A percentile compares a stretch with the other conserved stretches of the same genome.
phyloP scores from a whole-genome alignment of 23 tunicate genomes.

The Botrylloides violaceus region DNA sequence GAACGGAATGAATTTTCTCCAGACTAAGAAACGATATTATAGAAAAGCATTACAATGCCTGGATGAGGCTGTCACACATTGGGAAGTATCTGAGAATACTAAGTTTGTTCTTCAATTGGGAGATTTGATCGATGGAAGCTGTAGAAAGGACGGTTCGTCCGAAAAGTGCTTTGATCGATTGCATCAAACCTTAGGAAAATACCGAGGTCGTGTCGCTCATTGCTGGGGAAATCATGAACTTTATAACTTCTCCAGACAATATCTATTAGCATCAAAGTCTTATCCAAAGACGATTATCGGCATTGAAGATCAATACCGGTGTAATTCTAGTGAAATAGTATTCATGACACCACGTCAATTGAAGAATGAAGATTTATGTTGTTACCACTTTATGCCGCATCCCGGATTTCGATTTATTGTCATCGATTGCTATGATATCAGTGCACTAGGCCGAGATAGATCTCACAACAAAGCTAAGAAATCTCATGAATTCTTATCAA shows the following conservation, averaged over 20 bases:
- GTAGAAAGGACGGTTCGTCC: background rate
- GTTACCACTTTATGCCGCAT: constrained; percentile 15
- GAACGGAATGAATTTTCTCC: background rate
- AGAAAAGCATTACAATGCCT: constrained; percentile 13
- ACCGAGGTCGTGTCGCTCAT: constrained; percentile 5
- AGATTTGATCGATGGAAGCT: constrained; percentile 13
- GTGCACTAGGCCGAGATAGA: constrained; percentile 2
- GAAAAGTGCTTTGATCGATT: background rate
- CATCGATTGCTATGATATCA: constrained; percentile 19
- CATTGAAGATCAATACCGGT: background rate
- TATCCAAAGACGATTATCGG: background rate
- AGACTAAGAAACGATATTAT: constrained; percentile 6
- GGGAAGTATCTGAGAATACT: background rate
- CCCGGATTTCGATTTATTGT: constrained; percentile 11
- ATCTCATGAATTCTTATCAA: background rate
- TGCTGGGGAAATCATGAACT: constrained; percentile 24
- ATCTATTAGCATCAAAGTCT: background rate
- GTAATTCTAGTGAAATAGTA: background rate
- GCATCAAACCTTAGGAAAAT: background rate
- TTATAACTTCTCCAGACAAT: constrained; percentile 11
- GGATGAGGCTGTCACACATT: background rate
- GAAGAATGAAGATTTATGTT: background rate
- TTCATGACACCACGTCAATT: background rate
- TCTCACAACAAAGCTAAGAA: background rate
- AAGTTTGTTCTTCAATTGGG: constrained; percentile 6